A percentile compares a stretch with the other conserved stretches of the same genome.
phyloP scores from a whole-genome alignment of 2,113 vertebrate species.

The Chroicocephalus ridibundus region DNA sequence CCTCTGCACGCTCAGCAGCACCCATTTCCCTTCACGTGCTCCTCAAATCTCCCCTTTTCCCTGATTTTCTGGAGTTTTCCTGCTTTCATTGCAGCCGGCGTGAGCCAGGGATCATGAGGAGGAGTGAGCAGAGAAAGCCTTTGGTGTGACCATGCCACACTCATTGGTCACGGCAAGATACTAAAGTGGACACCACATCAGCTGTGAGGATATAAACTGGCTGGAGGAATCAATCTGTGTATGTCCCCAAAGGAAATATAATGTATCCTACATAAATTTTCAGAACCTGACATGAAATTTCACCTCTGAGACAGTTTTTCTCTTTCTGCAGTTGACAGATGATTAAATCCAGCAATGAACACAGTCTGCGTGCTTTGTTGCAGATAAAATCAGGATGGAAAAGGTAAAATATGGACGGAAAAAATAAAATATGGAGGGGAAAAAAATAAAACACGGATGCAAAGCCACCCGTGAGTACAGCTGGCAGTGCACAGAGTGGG shows the following conservation, averaged over 20 bases:
- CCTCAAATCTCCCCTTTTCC: not conserved
- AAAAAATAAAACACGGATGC: not conserved
- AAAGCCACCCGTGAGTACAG: rapidly evolving
- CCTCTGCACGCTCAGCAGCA: not conserved
- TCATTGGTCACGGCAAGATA: not conserved
- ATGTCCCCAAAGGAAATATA: not conserved
- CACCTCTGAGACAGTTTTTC: not conserved
- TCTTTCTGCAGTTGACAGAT: not conserved
- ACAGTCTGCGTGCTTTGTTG: not conserved
- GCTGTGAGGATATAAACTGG: not conserved
- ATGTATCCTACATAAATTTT: not conserved
- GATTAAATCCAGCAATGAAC: not conserved
- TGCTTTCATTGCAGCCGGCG: not conserved
- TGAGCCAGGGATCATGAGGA: not conserved
- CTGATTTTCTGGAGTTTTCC: not conserved
- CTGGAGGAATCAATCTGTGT: not conserved
- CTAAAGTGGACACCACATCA: not conserved
- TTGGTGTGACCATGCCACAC: not conserved
- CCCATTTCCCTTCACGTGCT: not conserved
- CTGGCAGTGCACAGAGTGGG: rapidly evolving
- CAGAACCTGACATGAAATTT: not conserved
- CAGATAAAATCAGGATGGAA: not conserved
- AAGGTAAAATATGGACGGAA: not conserved
- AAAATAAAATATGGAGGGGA: not conserved
- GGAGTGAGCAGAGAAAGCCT: not conserved